Base-by-base conservation (phyloP, 35 echinoderm and acorn worm species). In the Diadema setosum region DNA sequence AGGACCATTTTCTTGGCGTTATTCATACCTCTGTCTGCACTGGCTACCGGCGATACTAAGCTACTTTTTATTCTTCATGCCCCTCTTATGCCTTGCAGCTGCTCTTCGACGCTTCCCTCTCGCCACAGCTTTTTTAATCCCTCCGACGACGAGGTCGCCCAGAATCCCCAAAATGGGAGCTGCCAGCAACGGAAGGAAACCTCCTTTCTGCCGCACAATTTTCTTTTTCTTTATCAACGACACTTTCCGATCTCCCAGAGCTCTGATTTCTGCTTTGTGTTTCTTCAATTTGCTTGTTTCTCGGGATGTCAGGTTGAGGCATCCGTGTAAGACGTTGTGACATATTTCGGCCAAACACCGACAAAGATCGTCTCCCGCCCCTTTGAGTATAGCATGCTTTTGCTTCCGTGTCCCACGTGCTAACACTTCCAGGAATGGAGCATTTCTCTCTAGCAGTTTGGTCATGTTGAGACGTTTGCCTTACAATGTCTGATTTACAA, bases 281-380 rank as follows among this genome's bases (percentile, higher is more conserved):
- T 74, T 69, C 7, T 29, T 44, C 39, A 95, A 63, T 12, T 91
- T 87, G 3, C 46, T 46, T 55, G 73, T 95, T 78, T 95, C 84
- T 57, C 20, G 42, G 12, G 45, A 16, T n/a, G 94, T 52, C 5
- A 95, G 41, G 43, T 37, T 45, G 34, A 95, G 84, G 44, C 74
- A 87, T 39, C 93, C 75, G 59, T 91, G 84, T 84, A 96, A 83
- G 5, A 89, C 82, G 56, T 96, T 96, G 17, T 83, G 29, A 9
- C 31, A 46, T 45, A 89, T 92, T 83, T 96, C 89, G 42, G n/a
- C n/a, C n/a, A n/a, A n/a, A n/a, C n/a, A n/a, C n/a, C n/a, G n/a
- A n/a, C n/a, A n/a, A n/a, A n/a, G n/a, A n/a, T n/a, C n/a, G n/a
- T n/a, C n/a, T n/a, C n/a, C n/a, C n/a, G n/a, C n/a, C n/a, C n/a